These are phyloP conservation scores for Parnassius orleans DNA, from an alignment of 2,888 invertebrate genomes.

Conservation along the genomic window DNA sequence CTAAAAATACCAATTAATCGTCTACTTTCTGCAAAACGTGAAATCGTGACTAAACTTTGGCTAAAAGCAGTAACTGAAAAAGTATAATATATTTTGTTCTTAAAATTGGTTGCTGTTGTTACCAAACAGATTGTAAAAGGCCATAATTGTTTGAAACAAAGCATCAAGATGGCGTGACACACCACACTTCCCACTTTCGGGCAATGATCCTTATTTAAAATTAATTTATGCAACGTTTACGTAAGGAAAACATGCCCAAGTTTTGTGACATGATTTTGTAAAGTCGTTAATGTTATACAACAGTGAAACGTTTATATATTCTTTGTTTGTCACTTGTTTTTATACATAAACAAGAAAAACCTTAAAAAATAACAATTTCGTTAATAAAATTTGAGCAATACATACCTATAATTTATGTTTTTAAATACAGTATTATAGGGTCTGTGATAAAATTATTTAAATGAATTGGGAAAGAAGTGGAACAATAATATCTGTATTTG, in stretches of 20 bases:
- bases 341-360: background rate
- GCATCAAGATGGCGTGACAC: conserved; percentile 18
- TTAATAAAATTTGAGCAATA: no score
- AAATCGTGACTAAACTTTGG: conserved; percentile 34
- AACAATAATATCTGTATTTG: background rate
- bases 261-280: conserved; percentile 13
- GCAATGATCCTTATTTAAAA: conserved; percentile 22
- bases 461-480: background rate
- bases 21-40: conserved; percentile 54
- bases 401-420: no score
- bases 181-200: conserved; percentile 19
- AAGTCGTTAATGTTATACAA: conserved; percentile 19
- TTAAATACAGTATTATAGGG: no score
- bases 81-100: background rate
- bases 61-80: background rate
- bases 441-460: no score
- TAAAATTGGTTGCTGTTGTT: background rate
- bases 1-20: conserved; percentile 59
- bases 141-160: conserved; percentile 5
- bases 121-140: background rate
- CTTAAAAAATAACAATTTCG: no score
- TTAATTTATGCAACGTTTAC: conserved; percentile 31
- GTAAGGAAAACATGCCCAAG: conserved; percentile 24
- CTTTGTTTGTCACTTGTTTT: background rate
- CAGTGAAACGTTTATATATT: conserved; percentile 2